Percentiles rank a stretch among this genome's conserved stretches.
Conservation (phyloP, 2,797 vertebrate genomes). For the Trachops cirrhosus region DNA sequence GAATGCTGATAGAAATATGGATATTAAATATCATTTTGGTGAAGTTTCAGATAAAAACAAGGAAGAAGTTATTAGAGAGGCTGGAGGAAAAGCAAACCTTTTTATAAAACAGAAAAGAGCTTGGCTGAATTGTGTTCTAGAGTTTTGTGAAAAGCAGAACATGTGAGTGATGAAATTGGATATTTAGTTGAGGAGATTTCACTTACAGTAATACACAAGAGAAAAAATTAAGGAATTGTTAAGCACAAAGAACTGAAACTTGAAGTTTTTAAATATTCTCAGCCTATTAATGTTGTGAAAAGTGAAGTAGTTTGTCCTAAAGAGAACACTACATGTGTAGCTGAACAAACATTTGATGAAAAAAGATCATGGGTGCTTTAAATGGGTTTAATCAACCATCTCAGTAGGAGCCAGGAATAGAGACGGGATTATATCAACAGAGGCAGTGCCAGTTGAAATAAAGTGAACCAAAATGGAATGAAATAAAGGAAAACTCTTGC, state of each 20-base stretch:
- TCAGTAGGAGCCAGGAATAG: neutral
- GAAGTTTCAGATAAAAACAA: neutral
- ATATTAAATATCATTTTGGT: neutral
- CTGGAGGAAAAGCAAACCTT: neutral
- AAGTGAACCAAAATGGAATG: too few species aligned
- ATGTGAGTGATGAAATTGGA: neutral
- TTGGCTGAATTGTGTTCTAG: too few species aligned
- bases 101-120: too few species aligned
- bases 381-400: neutral
- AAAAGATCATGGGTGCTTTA: neutral
- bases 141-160: neutral
- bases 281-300: too few species aligned
- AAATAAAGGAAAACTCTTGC: neutral
- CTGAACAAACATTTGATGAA: too few species aligned
- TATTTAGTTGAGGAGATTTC: neutral
- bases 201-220: neutral
- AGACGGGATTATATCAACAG: neutral
- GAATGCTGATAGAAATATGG: too few species aligned
- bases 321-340: neutral
- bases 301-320: neutral
- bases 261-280: neutral
- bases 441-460: too few species aligned
- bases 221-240: neutral
- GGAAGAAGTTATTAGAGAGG: too few species aligned
- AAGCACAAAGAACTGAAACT: neutral